Base-by-base conservation (phyloP, 2,797 vertebrate genomes). In the Petrocephalus schoutedeni region DNA sequence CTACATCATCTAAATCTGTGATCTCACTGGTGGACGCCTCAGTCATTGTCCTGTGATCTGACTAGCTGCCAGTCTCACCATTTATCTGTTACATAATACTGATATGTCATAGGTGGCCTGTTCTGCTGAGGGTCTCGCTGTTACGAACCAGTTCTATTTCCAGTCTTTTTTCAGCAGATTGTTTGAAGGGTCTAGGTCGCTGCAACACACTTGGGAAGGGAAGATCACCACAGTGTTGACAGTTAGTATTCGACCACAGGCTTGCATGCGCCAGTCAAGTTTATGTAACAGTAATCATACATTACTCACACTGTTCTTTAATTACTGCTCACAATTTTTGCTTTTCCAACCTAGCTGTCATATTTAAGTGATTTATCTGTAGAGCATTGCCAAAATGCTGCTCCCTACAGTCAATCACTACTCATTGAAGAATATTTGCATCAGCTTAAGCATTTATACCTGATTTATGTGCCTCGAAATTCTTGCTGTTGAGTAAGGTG, bases 1-100 rank as follows among this genome's bases (percentile, higher is more conserved):
- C 58, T 82, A 21, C 57, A 64, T 64, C 41, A 3, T 88, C 41
- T 84, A 80, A 88, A 45, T 83, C 58, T 64, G 45, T 53, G 28
- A 54, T 64, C 54, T 64, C 80, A 84, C 57, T 88, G 58, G 80
- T 84, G 57, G 77, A 88, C 19, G 23, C 51, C 45, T 67, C 41
- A 59, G 51, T 21, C 58, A 88, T 64, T n/a, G 80, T 49, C 61
- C 74, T 84, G 45, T 36, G 54, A 19, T 87, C 19, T 83, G 36
- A 49, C 19, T 12, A 64, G n/a, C 6, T 0, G 36, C 77, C 77
- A 53, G 45, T 21, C 77, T 53, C 7, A 4, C 77, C n/a, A 82
- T 16, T 2, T 23, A 77, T n/a, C 71, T n/a, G 6, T 77, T 77
- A 77, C 36, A 8, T 77, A 36, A 36, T 45, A 77, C 71, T 45